Conservation (phyloP, 37 sponge, comb jelly and placozoan genomes). For the Crambe crambe region DNA sequence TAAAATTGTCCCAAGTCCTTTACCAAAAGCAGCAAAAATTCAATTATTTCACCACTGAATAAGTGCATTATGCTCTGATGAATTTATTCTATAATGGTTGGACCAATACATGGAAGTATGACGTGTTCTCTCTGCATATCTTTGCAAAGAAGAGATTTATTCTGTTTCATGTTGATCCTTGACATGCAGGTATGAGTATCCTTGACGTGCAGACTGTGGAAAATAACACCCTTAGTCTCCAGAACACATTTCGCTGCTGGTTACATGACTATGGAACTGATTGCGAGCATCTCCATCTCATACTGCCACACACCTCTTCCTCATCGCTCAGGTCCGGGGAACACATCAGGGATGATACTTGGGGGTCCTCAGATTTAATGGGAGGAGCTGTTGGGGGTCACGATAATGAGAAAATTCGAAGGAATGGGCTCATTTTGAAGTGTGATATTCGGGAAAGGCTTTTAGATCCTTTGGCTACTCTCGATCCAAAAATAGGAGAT, state of each 20-base stretch:
- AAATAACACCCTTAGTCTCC: conserved; percentile 59
- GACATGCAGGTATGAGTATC: conserved; percentile 46
- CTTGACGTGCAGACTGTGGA: conserved; percentile 38
- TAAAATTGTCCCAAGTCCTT: too few relatives aligned
- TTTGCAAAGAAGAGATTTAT: too few relatives aligned
- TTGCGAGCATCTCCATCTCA: conserved; percentile 70
- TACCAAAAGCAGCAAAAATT: too few relatives aligned
- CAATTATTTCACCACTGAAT: too few relatives aligned
- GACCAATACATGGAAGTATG: too few relatives aligned
- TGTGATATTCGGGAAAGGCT: conserved; percentile 86
- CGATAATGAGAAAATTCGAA: background rate
- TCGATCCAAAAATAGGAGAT: conserved; percentile 17
- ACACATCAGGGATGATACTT: background rate
- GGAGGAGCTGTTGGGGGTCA: background rate
- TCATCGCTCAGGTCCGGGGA: background rate
- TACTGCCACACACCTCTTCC: conserved; percentile 42
- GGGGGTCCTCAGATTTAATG: background rate
- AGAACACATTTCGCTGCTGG: conserved; percentile 71
- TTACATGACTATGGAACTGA: conserved; percentile 76
- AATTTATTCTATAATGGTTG: too few relatives aligned
- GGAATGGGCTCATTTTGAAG: conserved; percentile 23
- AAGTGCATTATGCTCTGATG: too few relatives aligned
- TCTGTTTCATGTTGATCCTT: background rate
- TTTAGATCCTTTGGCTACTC: conserved; percentile 33
- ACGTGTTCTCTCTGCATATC: too few relatives aligned